Percentiles rank a stretch among this genome's conserved stretches.
Evolutionary conservation across 2,888 invertebrate species (phyloP).

Genomic region (Agriopis marginaria): DNA sequence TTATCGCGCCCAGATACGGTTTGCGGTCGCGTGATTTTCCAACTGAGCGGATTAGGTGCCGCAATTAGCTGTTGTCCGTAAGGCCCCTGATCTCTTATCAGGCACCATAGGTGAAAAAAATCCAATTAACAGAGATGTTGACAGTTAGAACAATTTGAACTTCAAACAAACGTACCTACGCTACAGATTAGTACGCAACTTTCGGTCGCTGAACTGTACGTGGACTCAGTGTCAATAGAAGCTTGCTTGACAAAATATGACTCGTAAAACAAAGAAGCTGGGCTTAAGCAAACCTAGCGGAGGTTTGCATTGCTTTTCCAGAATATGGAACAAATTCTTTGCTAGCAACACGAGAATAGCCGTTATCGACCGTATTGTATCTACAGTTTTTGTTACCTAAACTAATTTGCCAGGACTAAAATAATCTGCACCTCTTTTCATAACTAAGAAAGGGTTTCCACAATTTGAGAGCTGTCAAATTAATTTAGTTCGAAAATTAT

Average conservation of each 20-base stretch:
- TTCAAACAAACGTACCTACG: background rate
- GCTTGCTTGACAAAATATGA: slow-evolving; percentile 7
- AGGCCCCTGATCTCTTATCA: background rate
- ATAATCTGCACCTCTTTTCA: too few relatives aligned
- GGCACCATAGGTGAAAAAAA: background rate
- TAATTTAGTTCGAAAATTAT: too few relatives aligned
- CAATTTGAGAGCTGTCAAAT: too few relatives aligned
- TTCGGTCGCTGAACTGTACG: slow-evolving; percentile 20
- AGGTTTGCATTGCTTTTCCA: slow-evolving; percentile 16
- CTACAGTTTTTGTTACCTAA: too few relatives aligned
- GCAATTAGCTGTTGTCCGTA: too few relatives aligned
- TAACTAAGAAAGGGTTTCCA: too few relatives aligned
- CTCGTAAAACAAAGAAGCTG: slow-evolving; percentile 28
- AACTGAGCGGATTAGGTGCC: too few relatives aligned
- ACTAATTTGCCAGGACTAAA: too few relatives aligned
- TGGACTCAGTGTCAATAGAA: slow-evolving; percentile 25
- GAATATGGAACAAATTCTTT: slow-evolving; percentile 31
- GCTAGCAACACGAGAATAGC: background rate
- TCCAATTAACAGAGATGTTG: slow-evolving; percentile 12
- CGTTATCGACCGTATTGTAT: background rate
- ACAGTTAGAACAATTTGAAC: slow-evolving; percentile 5
- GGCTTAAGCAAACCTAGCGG: slow-evolving; percentile 8
- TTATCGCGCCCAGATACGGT: too few relatives aligned
- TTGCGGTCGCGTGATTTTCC: too few relatives aligned
- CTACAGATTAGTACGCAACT: background rate